Percentiles rank a stretch among this genome's conserved stretches.
These are phyloP conservation scores for Zosterops japonicus DNA, from an alignment of 2,113 vertebrate genomes.

Conservation along the genomic window DNA sequence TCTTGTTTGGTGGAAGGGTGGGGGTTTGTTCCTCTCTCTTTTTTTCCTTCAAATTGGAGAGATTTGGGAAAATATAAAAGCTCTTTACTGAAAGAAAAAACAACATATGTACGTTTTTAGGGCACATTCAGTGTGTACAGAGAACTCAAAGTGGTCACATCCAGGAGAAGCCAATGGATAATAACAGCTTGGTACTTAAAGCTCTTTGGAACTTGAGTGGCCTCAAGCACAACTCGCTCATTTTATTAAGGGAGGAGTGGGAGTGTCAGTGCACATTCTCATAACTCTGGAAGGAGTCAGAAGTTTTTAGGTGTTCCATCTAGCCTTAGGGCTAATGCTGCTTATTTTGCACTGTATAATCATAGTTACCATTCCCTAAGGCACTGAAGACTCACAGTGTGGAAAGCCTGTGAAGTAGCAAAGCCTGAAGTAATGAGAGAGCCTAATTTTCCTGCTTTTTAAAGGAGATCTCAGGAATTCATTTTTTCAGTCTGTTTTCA, in stretches of 20 bases:
- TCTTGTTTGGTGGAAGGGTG: background rate
- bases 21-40: background rate
- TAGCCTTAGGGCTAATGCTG: background rate
- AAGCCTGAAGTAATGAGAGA: background rate
- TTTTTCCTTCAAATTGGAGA: background rate
- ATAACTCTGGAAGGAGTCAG: conserved; percentile 34
- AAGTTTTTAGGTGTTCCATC: background rate
- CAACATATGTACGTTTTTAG: background rate
- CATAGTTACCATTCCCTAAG: background rate
- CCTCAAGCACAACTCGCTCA: background rate
- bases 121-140: background rate
- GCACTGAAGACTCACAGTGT: background rate
- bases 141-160: background rate
- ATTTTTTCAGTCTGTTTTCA: conserved; percentile 32
- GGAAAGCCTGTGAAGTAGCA: conserved; percentile 38
- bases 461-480: background rate
- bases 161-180: background rate
- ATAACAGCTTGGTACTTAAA: background rate
- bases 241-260: background rate
- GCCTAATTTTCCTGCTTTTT: background rate
- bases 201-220: background rate
- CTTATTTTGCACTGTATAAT: background rate
- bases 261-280: conserved; percentile 11
- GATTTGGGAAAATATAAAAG: background rate
- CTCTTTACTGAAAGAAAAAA: background rate